Percentiles rank a stretch among this genome's conserved stretches.
Evolutionary conservation across 2,797 vertebrate species (phyloP).

Genomic region (Cercopithecus petaurista): DNA sequence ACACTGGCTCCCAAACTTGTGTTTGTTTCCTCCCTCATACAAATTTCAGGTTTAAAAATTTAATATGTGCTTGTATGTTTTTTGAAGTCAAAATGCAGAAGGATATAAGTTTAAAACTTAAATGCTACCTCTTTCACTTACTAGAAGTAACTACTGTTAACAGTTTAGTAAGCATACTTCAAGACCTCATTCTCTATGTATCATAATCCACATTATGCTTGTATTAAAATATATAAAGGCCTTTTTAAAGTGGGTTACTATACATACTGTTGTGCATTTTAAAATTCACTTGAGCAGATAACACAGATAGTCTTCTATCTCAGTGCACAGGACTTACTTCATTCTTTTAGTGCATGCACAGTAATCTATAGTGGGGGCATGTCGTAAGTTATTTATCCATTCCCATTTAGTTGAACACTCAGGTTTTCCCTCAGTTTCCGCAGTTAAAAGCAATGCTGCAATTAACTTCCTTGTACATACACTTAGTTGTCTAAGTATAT

Average conservation of each 20-base stretch:
- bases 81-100: constrained; percentile 2
- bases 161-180: not conserved
- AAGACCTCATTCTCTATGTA: not conserved
- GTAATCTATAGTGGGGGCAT: not conserved
- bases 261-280: not conserved
- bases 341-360: not conserved
- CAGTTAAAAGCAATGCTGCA: not conserved
- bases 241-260: not conserved
- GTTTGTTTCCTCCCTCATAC: not conserved
- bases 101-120: not conserved
- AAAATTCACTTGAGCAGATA: not conserved
- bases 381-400: not conserved
- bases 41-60: constrained; percentile 14
- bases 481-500: not conserved
- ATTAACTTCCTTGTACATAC: not conserved
- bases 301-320: not conserved
- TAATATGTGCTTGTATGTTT: not conserved
- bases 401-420: not conserved
- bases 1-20: not conserved
- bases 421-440: not conserved
- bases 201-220: not conserved
- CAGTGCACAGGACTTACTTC: not conserved
- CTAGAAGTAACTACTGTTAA: not conserved
- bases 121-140: not conserved
- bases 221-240: not conserved